A percentile compares a stretch with the other conserved stretches of the same genome.
phyloP scores from a whole-genome alignment of 2,888 invertebrate genomes.

The Stenolophus ochropezus region DNA sequence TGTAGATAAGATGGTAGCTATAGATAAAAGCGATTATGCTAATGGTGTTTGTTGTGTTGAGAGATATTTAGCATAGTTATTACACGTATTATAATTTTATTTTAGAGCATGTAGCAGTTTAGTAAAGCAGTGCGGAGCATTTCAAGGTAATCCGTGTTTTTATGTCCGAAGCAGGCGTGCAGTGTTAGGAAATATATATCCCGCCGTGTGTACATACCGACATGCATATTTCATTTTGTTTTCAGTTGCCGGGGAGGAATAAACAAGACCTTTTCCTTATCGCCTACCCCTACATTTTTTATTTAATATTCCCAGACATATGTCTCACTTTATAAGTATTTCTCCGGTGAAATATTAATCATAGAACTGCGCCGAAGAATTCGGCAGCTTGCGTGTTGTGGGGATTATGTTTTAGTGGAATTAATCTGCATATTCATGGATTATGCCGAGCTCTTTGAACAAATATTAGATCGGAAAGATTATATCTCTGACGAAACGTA shows the following conservation, averaged over 20 bases:
- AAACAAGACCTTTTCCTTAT: constrained; percentile 41
- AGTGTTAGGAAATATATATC: constrained; percentile 17
- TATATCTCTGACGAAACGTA: constrained; percentile 16
- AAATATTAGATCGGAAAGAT: constrained; percentile 42
- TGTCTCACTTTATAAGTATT: constrained; percentile 42
- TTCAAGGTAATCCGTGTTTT: constrained; percentile 49
- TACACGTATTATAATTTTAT: not conserved
- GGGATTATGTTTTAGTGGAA: constrained; percentile 25
- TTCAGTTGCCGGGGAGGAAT: constrained; percentile 28
- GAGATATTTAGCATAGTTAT: not conserved
- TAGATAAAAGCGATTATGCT: not conserved
- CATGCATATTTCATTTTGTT: constrained; percentile 40
- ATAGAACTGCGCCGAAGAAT: constrained; percentile 13
- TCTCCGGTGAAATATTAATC: constrained; percentile 37
- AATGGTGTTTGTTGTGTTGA: not conserved
- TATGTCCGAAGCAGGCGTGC: constrained; percentile 17
- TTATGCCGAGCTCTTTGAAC: constrained; percentile 43
- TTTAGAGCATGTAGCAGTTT: not conserved
- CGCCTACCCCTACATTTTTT: constrained; percentile 35
- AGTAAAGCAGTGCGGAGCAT: constrained; percentile 9
- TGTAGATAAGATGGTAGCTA: not conserved
- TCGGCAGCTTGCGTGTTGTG: constrained; percentile 29
- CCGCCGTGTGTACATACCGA: constrained; percentile 11
- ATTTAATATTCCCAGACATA: constrained; percentile 32
- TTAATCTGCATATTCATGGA: constrained; percentile 50